Evolutionary conservation across 2,113 vertebrate genomes (phyloP).

Genomic region (Brachypteracias leptosomus): DNA sequence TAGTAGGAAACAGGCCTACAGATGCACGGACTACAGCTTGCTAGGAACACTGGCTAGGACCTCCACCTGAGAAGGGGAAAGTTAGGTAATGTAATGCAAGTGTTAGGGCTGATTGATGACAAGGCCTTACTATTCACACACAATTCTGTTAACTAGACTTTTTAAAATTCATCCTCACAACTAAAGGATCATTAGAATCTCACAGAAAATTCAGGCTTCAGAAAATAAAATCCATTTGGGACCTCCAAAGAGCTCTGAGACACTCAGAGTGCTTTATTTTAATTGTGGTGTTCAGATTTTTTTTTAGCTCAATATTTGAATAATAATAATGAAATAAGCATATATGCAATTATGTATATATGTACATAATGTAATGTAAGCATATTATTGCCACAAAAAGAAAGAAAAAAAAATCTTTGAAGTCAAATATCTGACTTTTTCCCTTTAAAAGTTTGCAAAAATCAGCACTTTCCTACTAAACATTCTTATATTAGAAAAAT

Average conservation of each 20-base stretch:
- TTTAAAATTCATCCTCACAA: not conserved
- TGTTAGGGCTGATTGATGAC: not conserved
- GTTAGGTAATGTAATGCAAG: not conserved
- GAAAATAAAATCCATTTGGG: not conserved
- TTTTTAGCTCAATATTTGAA: not conserved
- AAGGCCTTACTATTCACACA: not conserved
- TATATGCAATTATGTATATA: not conserved
- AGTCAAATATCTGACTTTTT: not conserved
- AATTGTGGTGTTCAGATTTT: not conserved
- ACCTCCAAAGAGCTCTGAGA: not conserved
- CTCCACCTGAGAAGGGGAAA: not conserved
- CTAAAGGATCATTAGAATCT: not conserved
- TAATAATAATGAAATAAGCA: not conserved
- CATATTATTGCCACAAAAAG: not conserved
- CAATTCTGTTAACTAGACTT: not conserved
- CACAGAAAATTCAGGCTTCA: not conserved
- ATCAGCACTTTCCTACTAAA: not conserved
- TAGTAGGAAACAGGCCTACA: not conserved
- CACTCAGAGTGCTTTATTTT: not conserved
- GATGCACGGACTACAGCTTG: fast-evolving
- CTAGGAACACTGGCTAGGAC: not conserved
- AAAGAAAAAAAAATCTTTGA: not conserved
- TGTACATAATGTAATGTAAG: not conserved
- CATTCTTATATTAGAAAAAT: not conserved
- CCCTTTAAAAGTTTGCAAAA: not conserved